These are phyloP conservation scores for Nilaparvata lugens DNA, from an alignment of 1,140 invertebrate species.

Conservation along the genomic window DNA sequence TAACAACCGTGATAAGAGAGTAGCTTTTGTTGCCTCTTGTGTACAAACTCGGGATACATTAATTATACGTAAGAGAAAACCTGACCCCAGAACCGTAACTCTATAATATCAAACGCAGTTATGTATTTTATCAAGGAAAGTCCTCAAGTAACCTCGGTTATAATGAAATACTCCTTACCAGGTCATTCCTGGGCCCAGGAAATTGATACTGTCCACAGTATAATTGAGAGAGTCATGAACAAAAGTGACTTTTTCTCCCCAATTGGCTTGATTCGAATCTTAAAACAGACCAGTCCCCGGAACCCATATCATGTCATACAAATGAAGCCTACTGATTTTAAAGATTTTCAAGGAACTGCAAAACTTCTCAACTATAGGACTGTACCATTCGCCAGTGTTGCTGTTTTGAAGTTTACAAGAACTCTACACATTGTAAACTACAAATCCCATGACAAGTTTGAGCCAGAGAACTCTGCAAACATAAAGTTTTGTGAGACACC, in stretches of 20 bases:
- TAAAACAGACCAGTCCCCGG: conserved; percentile 2
- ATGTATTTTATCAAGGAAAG: conserved; percentile 21
- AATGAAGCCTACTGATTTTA: conserved; percentile 14
- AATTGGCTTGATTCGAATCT: conserved; percentile 18
- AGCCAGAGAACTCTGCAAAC: background rate
- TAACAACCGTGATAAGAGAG: no score
- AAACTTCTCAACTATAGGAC: background rate
- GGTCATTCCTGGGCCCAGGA: conserved; percentile 28
- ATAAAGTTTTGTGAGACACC: background rate
- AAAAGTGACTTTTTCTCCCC: conserved; percentile 22
- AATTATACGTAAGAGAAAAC: no score
- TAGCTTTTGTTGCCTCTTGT: no score
- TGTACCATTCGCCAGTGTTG: background rate
- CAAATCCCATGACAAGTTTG: background rate
- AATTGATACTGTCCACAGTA: conserved; percentile 26
- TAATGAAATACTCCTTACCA: conserved; percentile 28
- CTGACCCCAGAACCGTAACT: conserved; percentile 26
- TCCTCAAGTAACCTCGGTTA: conserved; percentile 19
- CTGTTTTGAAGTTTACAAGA: background rate
- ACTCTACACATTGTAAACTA: background rate
- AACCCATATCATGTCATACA: conserved; percentile 13
- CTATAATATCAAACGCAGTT: conserved; percentile 24
- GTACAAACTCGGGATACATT: no score
- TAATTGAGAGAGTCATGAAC: conserved; percentile 25
- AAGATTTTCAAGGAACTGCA: conserved; percentile 8